Evolutionary conservation across 2,888 invertebrate species (phyloP), one percentile per base, ranked within the genome.

Genomic region (Hyppa rectilinea): DNA sequence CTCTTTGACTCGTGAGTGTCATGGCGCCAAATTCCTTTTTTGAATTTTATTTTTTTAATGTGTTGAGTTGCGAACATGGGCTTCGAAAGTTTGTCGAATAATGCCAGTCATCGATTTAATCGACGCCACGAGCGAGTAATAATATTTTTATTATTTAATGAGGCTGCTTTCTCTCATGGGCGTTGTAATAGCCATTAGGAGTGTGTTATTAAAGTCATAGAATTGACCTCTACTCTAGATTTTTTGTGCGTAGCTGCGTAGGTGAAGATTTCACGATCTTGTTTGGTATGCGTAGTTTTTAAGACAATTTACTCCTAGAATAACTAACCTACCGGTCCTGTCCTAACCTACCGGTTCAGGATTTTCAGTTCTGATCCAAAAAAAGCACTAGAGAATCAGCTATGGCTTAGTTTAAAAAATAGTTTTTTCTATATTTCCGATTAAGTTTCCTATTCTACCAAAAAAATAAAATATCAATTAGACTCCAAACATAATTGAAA

Each of bases 51-150:
- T 80, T 77, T 74, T 83, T 80, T 79, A 76, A 89, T 87, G 93
- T 94, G 94, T 91, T 93, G 93, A 94, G 92, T 92, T 92, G 93
- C 91, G 87, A 89, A 91, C 86, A 80, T 71, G 88, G 88, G 88
- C 91, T 89, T 88, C 74, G 89, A 89, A 89, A 83, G 71, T 82
- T 79, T 71, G 81, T 75, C 73, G 70, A 78, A 82, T 85, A 82
- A 83, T 81, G 74, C 85, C 74, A 78, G 74, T 83, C 75, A 84
- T 86, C 73, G 79, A 80, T 81, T 78, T 83, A 85, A 84, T 85
- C 81, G 71, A 81, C 83, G 84, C 85, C 80, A 78, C 72, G 73
- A 85, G 81, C 79, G 75, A 73, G 71, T 82, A 77, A 82, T 81
- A 78, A 75, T 82, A 82, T 81, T 87, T 78, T 80, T 75, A 75